Evolutionary conservation across 2,113 vertebrate genomes (phyloP).

Genomic region (Crotalus horridus): DNA sequence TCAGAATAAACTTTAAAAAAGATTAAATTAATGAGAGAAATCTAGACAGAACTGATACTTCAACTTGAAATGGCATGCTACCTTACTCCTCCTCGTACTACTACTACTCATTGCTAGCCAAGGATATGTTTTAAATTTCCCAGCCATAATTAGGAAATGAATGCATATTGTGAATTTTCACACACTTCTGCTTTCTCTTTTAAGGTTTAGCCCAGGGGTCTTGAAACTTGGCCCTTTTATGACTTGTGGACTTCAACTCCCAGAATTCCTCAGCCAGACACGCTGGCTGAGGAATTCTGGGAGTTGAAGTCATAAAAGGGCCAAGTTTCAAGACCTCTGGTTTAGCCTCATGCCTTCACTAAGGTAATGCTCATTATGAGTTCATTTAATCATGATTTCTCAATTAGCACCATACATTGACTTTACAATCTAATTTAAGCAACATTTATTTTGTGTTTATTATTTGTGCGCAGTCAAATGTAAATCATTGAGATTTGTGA

Average conservation of each 20-base stretch:
- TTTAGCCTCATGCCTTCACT: neutral
- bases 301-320: too few relatives aligned
- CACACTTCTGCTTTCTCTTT: neutral
- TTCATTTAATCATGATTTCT: neutral
- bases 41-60: constrained; percentile 20
- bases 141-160: neutral
- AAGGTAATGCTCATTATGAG: neutral
- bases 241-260: too few relatives aligned
- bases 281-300: too few relatives aligned
- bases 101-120: neutral
- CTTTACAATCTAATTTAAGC: neutral
- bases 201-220: neutral
- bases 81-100: neutral
- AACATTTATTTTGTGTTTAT: neutral
- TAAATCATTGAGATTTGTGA: neutral
- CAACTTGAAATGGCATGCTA: neutral
- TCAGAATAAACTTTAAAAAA: neutral
- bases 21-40: constrained; percentile 1
- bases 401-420: neutral
- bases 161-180: neutral
- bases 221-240: too few relatives aligned
- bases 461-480: neutral
- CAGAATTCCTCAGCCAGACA: too few relatives aligned
- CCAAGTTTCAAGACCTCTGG: too few relatives aligned
- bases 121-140: neutral